Evolutionary conservation across 2,113 vertebrate genomes (phyloP).

Genomic region (Scopus umbretta): DNA sequence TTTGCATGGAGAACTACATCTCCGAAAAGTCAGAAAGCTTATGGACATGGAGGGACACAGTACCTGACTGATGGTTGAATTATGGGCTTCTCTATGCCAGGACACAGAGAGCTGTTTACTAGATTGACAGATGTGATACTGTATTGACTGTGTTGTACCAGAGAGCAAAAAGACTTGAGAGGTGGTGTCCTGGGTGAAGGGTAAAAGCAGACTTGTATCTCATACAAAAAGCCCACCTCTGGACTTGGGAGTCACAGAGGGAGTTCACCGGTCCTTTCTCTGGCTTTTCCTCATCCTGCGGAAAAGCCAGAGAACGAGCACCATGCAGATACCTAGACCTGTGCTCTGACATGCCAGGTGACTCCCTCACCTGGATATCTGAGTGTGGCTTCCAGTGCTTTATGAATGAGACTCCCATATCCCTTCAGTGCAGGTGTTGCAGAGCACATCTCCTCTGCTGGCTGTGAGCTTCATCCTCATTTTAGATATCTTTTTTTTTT

Average conservation of each 20-base stretch:
- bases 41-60: neutral
- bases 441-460: neutral
- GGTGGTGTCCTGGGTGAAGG: neutral
- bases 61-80: neutral
- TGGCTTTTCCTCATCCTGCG: neutral
- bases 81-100: neutral
- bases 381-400: no score
- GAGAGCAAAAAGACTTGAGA: neutral
- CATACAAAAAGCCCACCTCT: neutral
- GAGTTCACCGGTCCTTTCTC: neutral
- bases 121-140: no score
- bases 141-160: neutral
- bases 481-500: neutral
- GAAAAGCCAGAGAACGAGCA: neutral
- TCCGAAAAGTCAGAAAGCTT: neutral
- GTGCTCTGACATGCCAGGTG: neutral
- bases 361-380: neutral
- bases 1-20: neutral
- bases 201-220: neutral
- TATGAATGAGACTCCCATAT: neutral
- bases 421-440: neutral
- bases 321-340: accelerated
- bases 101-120: neutral
- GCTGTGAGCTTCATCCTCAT: neutral
- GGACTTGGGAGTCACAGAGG: no score